A percentile compares a stretch with the other conserved stretches of the same genome.
Evolutionary conservation across 2,113 vertebrate species (phyloP).

Genomic region (Petrocephalus microphthalmus): DNA sequence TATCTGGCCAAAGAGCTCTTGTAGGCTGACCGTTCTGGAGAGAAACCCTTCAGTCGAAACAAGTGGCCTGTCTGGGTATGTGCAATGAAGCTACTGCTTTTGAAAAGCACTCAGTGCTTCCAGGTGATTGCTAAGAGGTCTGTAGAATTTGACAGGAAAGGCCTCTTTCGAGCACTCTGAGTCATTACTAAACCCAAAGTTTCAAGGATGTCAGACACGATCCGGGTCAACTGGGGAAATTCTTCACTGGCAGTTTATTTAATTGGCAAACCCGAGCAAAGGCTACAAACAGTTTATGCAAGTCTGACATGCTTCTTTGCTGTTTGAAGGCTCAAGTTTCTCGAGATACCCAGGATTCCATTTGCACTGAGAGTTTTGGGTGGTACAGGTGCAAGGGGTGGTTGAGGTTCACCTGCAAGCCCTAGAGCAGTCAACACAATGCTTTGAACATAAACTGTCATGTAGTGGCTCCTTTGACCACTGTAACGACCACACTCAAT

Average conservation of each 20-base stretch:
- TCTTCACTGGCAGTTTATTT: constrained; percentile 18
- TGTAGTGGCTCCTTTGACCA: not conserved
- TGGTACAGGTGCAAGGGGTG: constrained; percentile 15
- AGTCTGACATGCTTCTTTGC: not conserved
- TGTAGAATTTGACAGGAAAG: not conserved
- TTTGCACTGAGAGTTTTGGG: constrained; percentile 11
- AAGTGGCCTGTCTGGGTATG: not conserved
- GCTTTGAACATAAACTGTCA: not conserved
- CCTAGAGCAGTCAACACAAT: not conserved
- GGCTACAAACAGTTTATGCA: constrained; percentile 18
- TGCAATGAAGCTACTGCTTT: not conserved
- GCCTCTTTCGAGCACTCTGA: not conserved
- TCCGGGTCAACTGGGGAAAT: not conserved
- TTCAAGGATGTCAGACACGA: not conserved
- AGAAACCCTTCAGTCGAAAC: not conserved
- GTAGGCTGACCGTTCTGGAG: not conserved
- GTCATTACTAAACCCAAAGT: not conserved
- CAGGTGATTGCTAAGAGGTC: not conserved
- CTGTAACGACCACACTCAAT: not conserved
- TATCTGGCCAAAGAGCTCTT: not conserved
- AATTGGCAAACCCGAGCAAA: not conserved
- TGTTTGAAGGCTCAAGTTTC: constrained; percentile 9
- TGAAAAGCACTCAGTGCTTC: not conserved
- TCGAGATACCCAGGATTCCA: constrained; percentile 20
- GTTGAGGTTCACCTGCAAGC: not conserved